phyloP scores from a whole-genome alignment of 2,113 vertebrate species.

The Lynx canadensis region DNA sequence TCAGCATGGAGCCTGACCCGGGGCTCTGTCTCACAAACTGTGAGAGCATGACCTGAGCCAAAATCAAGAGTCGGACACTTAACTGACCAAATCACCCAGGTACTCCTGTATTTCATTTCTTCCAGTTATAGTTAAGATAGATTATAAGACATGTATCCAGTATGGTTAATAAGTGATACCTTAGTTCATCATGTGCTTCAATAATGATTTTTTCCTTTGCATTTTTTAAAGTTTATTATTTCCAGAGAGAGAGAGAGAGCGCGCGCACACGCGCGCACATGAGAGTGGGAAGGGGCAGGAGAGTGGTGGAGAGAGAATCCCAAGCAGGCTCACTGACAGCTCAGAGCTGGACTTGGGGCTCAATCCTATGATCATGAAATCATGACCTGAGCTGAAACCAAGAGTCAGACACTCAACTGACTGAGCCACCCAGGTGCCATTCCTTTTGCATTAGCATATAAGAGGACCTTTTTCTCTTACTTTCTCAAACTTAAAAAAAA shows the following conservation, averaged over 20 bases:
- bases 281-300: too few relatives aligned
- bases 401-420: too few relatives aligned
- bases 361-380: too few relatives aligned
- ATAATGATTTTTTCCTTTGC: not conserved
- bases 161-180: not conserved
- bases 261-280: fast-evolving
- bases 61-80: not conserved
- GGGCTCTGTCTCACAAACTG: not conserved
- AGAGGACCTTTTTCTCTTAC: too few relatives aligned
- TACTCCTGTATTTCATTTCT: not conserved
- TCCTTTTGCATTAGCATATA: too few relatives aligned
- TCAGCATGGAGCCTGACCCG: not conserved
- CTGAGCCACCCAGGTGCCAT: too few relatives aligned
- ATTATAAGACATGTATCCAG: not conserved
- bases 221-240: not conserved
- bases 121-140: not conserved
- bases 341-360: too few relatives aligned
- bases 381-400: too few relatives aligned
- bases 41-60: not conserved
- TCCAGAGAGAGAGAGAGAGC: too few relatives aligned
- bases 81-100: not conserved
- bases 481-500: not conserved
- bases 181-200: constrained; percentile 1
- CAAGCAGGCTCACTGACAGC: too few relatives aligned
- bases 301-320: too few relatives aligned